Evolutionary conservation across 2,113 vertebrate genomes (phyloP).

Genomic region (Steatornis caripensis): DNA sequence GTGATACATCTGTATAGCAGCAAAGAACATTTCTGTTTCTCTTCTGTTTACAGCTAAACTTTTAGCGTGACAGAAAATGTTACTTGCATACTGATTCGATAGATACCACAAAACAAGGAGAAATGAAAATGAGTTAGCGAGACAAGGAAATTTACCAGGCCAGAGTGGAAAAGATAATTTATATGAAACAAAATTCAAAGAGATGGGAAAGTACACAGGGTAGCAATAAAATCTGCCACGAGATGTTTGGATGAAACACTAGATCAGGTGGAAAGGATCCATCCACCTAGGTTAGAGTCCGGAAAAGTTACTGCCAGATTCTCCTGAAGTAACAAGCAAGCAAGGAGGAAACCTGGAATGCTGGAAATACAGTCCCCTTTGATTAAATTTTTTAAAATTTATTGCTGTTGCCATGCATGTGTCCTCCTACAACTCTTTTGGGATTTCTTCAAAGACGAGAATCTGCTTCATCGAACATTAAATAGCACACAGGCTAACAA

Average conservation of each 20-base stretch:
- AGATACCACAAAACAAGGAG: background rate
- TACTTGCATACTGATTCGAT: background rate
- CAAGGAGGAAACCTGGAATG: background rate
- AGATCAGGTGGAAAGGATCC: background rate
- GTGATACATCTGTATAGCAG: background rate
- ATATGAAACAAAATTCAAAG: background rate
- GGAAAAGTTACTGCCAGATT: background rate
- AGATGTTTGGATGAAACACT: background rate
- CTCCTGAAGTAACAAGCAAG: background rate
- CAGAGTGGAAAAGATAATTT: background rate
- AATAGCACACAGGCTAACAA: fast-evolving
- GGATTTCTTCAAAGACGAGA: background rate
- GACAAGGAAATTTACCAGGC: background rate
- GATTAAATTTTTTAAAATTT: too few species aligned
- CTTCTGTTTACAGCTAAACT: background rate
- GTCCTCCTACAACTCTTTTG: background rate
- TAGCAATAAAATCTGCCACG: background rate
- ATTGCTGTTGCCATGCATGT: background rate
- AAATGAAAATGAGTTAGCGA: background rate
- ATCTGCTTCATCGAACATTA: too few species aligned
- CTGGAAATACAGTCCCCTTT: background rate
- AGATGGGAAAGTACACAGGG: fast-evolving
- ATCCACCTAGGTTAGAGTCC: background rate
- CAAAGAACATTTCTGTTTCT: background rate
- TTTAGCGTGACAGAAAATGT: background rate